phyloP scores from a whole-genome alignment of 2,797 vertebrate species.

The Ciconia nigra region DNA sequence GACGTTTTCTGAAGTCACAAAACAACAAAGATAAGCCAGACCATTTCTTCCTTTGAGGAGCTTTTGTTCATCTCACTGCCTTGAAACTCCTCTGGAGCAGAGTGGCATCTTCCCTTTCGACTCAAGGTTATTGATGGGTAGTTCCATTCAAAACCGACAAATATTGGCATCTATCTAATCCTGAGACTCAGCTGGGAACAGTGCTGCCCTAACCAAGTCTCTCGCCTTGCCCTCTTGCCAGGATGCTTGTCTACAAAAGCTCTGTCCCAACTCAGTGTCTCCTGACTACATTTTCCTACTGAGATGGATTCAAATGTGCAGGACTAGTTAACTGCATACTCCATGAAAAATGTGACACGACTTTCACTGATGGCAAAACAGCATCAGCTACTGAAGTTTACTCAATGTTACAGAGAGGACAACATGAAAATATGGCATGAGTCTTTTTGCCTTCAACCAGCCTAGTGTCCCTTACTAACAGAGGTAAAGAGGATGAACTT shows the following conservation, averaged over 20 bases:
- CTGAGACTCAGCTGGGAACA: background rate
- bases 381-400: background rate
- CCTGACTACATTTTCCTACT: background rate
- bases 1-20: background rate
- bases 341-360: background rate
- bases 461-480: background rate
- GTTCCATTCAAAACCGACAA: background rate
- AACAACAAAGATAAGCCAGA: background rate
- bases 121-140: background rate
- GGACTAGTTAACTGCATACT: background rate
- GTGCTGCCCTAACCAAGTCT: background rate
- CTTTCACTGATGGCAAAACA: background rate
- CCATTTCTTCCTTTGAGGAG: background rate
- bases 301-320: background rate
- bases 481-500: background rate
- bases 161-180: background rate
- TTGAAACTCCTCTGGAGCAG: background rate
- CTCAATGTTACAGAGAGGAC: background rate
- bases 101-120: background rate
- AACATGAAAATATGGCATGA: background rate
- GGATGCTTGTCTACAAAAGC: background rate
- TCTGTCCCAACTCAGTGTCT: background rate
- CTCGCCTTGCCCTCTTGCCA: background rate
- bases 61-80: background rate
- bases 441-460: background rate